These are phyloP conservation scores for Herpailurus yagouaroundi DNA, from an alignment of 2,113 vertebrate species.

Conservation along the genomic window DNA sequence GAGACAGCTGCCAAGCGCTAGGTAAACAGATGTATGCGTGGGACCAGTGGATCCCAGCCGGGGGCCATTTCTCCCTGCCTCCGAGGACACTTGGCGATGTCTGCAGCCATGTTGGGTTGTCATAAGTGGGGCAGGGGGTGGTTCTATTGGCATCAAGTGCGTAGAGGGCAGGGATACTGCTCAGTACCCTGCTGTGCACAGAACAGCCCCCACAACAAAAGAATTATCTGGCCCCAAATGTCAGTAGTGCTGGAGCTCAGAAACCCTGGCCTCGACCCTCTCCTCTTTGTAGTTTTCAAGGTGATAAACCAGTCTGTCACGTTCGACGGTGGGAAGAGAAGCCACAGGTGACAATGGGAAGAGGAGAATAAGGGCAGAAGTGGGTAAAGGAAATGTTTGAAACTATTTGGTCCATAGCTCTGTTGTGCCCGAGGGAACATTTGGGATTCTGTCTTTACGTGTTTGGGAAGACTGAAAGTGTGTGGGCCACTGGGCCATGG, in stretches of 20 bases:
- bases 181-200: fast-evolving
- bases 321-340: background rate
- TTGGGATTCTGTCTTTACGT: background rate
- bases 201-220: background rate
- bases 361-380: background rate
- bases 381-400: background rate
- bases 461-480: background rate
- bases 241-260: background rate
- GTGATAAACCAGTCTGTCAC: background rate
- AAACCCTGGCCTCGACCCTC: background rate
- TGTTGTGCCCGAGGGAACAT: background rate
- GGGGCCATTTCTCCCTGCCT: background rate
- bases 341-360: background rate
- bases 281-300: background rate
- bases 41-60: background rate
- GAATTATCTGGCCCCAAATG: background rate
- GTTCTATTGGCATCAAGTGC: background rate
- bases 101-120: background rate
- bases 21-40: background rate
- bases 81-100: background rate
- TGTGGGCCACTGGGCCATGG: background rate
- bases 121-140: background rate
- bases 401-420: background rate
- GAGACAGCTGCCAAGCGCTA: background rate
- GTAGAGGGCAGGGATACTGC: background rate